A percentile compares a stretch with the other conserved stretches of the same genome.
Conservation (phyloP, 1,140 invertebrate genomes). For the Brevipalpus yothersi region DNA sequence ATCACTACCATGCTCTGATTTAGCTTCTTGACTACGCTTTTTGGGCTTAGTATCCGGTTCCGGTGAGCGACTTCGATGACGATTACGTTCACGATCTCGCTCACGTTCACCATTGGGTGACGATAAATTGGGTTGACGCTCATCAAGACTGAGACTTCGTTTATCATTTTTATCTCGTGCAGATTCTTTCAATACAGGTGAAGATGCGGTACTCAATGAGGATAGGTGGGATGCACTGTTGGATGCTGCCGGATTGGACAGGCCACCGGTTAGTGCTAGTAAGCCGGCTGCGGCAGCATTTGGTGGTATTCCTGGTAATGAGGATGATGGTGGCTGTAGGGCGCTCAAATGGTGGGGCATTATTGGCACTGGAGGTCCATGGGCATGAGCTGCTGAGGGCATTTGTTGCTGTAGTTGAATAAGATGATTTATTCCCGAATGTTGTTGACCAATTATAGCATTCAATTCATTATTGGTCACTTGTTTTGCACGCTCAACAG, state of each 20-base stretch:
- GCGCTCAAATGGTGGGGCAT: constrained; percentile 34
- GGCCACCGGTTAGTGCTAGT: constrained; percentile 1
- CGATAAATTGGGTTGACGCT: neutral
- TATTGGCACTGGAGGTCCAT: constrained; percentile 24
- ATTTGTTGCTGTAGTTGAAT: constrained; percentile 49
- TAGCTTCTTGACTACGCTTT: neutral
- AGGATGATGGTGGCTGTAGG: constrained; percentile 12
- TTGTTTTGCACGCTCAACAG: constrained; percentile 93
- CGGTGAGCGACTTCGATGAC: neutral
- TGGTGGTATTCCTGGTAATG: constrained; percentile 13
- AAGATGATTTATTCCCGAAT: neutral
- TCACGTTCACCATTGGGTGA: constrained; percentile 1
- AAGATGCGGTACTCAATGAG: neutral
- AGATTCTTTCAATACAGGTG: neutral
- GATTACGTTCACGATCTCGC: neutral
- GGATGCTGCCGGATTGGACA: neutral
- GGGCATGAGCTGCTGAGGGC: constrained; percentile 35
- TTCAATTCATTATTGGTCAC: constrained; percentile 95
- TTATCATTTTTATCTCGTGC: neutral
- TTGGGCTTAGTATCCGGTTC: neutral
- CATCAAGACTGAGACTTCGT: neutral
- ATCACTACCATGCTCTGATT: neutral
- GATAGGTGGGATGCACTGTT: neutral
- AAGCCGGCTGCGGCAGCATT: constrained; percentile 15
- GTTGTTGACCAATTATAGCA: constrained; percentile 45